phyloP scores from a whole-genome alignment of 2,797 vertebrate species.

The Podarcis lilfordi region DNA sequence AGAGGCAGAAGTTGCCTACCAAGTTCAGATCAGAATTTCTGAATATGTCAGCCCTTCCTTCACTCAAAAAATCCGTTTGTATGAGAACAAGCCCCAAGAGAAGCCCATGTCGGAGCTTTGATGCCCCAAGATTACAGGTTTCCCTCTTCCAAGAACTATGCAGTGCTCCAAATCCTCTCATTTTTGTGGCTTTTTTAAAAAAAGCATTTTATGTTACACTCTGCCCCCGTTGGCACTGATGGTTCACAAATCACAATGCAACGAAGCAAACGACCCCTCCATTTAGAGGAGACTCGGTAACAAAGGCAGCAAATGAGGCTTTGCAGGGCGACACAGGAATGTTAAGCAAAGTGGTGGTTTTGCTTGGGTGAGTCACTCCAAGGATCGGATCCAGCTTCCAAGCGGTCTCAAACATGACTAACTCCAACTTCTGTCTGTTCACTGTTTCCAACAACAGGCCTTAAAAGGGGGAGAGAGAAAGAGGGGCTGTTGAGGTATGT shows the following conservation, averaged over 20 bases:
- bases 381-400: constrained; percentile 4
- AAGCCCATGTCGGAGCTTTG: neutral
- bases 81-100: neutral
- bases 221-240: neutral
- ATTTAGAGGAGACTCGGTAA: constrained; percentile 19
- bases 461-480: neutral
- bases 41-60: neutral
- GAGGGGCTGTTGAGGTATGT: neutral
- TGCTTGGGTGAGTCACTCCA: constrained; percentile 50
- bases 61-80: neutral
- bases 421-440: constrained; percentile 49
- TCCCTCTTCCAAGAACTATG: neutral
- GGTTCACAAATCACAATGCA: constrained; percentile 41
- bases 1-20: neutral
- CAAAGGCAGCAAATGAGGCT: neutral
- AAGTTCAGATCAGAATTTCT: neutral
- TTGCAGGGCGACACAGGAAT: constrained; percentile 24
- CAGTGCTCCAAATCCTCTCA: neutral
- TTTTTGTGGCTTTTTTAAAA: constrained; percentile 18
- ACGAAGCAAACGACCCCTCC: constrained; percentile 26
- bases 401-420: constrained; percentile 50
- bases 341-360: constrained; percentile 31
- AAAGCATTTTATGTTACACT: neutral
- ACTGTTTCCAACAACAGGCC: constrained; percentile 47
- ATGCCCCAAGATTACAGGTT: constrained; percentile 29